Evolutionary conservation across 1,140 invertebrate genomes (phyloP), one percentile per base, ranked within the genome.

Genomic region (Drosophila leontia): DNA sequence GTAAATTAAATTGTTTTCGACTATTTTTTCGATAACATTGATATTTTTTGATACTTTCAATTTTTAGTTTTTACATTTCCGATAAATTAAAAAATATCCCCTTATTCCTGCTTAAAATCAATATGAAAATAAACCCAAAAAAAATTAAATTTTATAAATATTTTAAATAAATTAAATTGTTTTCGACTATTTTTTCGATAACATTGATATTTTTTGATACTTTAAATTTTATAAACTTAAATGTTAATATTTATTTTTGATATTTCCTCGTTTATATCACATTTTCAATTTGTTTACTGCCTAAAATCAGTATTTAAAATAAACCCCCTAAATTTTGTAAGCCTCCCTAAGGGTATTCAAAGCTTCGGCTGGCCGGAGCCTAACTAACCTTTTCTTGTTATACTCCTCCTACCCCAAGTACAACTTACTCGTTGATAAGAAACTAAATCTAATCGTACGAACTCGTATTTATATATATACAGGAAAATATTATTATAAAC

Each of bases 371-470:
- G 62, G 32, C 62, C 62, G 61, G 1, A 34, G 29, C 39, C 17
- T 12, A 19, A 35, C 9, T 44, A 51, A 48, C 45, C 37, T 45
- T 19, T 19, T 63, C 65, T 57, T 59, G 35, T 45, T 71, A 59
- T 71, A 50, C 26, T 72, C 51, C 41, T 70, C 37, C 42, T 71
- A 70, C 37, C 69, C 39, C 44, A 59, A 45, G 69, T 72, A 72
- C 29, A 72, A 70, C 67, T 71, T 59, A 72, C 53, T 71, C 47
- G 37, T 32, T 42, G 15, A 29, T 72, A 72, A 50, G 67, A 17
- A 72, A 39, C 44, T 42, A 42, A 70, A 50, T 35, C 65, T 57
- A 48, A 41, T 26, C 37, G 47, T 45, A 50, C 42, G 29, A 29
- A 68, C 26, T 29, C 12, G 32, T 69, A 69, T 69, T 56, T 58